Percentiles rank a stretch among this genome's conserved stretches.
Conservation (phyloP, 2,797 vertebrate genomes). For the Fistularia tabacaria region DNA sequence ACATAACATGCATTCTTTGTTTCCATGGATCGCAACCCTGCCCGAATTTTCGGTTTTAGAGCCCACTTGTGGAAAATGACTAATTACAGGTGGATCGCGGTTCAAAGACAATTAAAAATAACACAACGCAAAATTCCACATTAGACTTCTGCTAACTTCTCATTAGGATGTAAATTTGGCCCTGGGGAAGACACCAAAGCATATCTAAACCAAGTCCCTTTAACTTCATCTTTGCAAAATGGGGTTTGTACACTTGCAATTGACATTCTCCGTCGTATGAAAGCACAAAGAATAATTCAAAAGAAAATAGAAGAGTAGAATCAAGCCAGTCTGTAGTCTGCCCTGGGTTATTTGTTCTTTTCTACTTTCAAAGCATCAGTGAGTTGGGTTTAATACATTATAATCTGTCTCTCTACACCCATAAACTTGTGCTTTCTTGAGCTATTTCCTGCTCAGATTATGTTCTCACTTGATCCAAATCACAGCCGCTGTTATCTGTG, state of each 20-base stretch:
- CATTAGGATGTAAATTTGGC: slow-evolving; percentile 27
- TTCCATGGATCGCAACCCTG: too few relatives aligned
- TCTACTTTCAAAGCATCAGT: slow-evolving; percentile 58
- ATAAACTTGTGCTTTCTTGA: slow-evolving; percentile 62
- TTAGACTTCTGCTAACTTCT: slow-evolving; percentile 27
- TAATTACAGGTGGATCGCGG: slow-evolving; percentile 16
- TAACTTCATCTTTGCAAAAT: slow-evolving; percentile 44
- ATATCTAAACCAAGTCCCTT: slow-evolving; percentile 33
- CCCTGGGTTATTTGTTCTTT: slow-evolving; percentile 51
- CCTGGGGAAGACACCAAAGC: slow-evolving; percentile 32
- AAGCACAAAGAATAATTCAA: slow-evolving; percentile 33
- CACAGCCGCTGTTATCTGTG: slow-evolving; percentile 39
- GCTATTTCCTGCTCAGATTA: slow-evolving; percentile 72
- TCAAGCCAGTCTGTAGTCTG: slow-evolving; percentile 49
- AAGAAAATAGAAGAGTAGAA: slow-evolving; percentile 38
- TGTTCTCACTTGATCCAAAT: slow-evolving; percentile 42
- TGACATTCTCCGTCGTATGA: slow-evolving; percentile 44
- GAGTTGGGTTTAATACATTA: slow-evolving; percentile 65
- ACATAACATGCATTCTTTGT: too few relatives aligned
- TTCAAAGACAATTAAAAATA: slow-evolving; percentile 30
- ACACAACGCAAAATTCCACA: slow-evolving; percentile 19
- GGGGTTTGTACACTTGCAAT: slow-evolving; percentile 46
- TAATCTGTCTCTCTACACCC: slow-evolving; percentile 64
- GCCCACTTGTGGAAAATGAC: not conserved
- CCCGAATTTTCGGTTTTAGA: too few relatives aligned